phyloP scores from a whole-genome alignment of 2,888 invertebrate genomes.

The Byasa hedistus region DNA sequence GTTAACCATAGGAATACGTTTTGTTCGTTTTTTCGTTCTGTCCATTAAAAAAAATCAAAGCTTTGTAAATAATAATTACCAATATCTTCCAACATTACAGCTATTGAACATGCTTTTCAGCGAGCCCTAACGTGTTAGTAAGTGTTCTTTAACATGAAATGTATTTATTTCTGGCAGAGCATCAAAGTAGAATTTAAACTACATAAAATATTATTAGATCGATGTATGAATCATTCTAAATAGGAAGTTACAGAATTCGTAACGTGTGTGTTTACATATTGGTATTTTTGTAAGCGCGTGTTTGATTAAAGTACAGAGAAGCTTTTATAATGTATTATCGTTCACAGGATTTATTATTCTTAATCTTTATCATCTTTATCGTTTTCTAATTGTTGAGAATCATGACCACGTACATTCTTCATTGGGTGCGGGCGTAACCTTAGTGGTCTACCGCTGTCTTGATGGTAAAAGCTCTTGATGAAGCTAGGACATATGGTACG shows the following conservation, averaged over 20 bases:
- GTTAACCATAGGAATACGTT: too few species aligned
- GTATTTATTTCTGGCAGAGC: conserved; percentile 28
- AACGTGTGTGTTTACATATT: conserved; percentile 16
- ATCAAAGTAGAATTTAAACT: conserved; percentile 30
- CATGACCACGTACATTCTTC: too few species aligned
- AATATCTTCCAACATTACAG: not conserved
- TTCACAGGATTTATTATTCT: not conserved
- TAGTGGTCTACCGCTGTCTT: too few species aligned
- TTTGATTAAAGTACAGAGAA: conserved; percentile 9
- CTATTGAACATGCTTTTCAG: not conserved
- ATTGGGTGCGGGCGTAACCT: too few species aligned
- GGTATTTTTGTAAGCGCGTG: conserved; percentile 20
- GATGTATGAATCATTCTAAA: conserved; percentile 24
- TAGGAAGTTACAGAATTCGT: conserved; percentile 27
- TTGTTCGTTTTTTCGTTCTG: too few species aligned
- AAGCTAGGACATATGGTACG: too few species aligned
- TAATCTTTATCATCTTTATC: not conserved
- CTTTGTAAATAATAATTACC: too few species aligned
- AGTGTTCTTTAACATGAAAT: conserved; percentile 19
- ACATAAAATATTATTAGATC: conserved; percentile 28
- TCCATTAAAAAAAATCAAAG: too few species aligned
- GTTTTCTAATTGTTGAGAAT: not conserved
- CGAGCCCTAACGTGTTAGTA: not conserved
- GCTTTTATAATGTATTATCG: not conserved
- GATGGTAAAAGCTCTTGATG: too few species aligned